phyloP scores from a whole-genome alignment of 2,797 vertebrate species.

The Muscicapa comitata region DNA sequence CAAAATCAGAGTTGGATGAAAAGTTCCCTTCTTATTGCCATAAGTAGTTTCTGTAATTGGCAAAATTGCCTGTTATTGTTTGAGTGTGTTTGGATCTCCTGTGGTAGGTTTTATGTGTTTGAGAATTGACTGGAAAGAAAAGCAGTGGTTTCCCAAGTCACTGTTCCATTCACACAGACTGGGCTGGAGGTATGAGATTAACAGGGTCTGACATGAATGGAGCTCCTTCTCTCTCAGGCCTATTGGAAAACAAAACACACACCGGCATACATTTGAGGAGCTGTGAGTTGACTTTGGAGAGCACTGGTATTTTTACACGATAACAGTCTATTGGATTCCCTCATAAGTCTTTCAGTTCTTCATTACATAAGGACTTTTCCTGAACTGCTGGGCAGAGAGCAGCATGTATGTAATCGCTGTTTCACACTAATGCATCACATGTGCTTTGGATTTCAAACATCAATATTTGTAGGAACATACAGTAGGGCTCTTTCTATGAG shows the following conservation, averaged over 20 bases:
- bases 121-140: slow-evolving; percentile 73
- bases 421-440: slow-evolving; percentile 67
- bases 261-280: slow-evolving; percentile 83
- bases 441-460: slow-evolving; percentile 67
- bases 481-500: slow-evolving; percentile 52
- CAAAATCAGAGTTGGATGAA: slow-evolving; percentile 31
- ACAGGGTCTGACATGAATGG: slow-evolving; percentile 80
- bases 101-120: slow-evolving; percentile 60
- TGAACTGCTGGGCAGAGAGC: slow-evolving; percentile 48
- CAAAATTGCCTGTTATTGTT: slow-evolving; percentile 60
- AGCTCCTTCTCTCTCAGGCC: slow-evolving; percentile 79
- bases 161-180: slow-evolving; percentile 51
- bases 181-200: slow-evolving; percentile 71
- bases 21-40: slow-evolving; percentile 56
- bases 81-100: slow-evolving; percentile 52
- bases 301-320: slow-evolving; percentile 83
- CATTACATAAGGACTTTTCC: slow-evolving; percentile 65
- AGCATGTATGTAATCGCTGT: slow-evolving; percentile 66
- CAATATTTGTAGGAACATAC: slow-evolving; percentile 65
- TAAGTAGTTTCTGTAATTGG: slow-evolving; percentile 53
- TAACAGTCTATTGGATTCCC: slow-evolving; percentile 67
- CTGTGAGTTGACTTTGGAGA: slow-evolving; percentile 85
- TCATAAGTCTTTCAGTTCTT: slow-evolving; percentile 66
- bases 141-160: slow-evolving; percentile 66
- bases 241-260: slow-evolving; percentile 78